Conservation (phyloP, 2,888 invertebrate genomes). For the Papilio elwesi region DNA sequence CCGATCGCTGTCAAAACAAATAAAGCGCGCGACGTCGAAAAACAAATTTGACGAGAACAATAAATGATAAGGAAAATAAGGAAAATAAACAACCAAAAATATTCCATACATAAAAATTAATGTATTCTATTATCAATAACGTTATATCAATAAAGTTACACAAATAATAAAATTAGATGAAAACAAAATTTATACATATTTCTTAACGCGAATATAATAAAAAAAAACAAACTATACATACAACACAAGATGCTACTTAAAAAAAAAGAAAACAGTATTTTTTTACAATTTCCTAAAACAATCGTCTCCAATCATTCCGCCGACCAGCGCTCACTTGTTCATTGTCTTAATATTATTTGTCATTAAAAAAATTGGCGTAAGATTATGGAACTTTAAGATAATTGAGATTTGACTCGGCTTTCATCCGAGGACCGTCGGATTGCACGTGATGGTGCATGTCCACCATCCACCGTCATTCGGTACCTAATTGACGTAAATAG, state of each 20-base stretch:
- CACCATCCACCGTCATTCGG: slow-evolving; percentile 11
- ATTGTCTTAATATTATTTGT: slow-evolving; percentile 60
- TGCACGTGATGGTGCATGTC: slow-evolving; percentile 40
- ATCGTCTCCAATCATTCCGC: slow-evolving; percentile 57
- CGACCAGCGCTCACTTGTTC: slow-evolving; percentile 62
- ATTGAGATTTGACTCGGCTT: slow-evolving; percentile 50
- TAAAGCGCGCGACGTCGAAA: neutral
- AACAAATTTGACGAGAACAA: slow-evolving; percentile 10
- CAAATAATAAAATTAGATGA: slow-evolving; percentile 83
- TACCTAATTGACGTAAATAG: slow-evolving; percentile 34
- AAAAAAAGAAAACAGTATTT: slow-evolving; percentile 71
- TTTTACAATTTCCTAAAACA: slow-evolving; percentile 80
- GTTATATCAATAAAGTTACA: slow-evolving; percentile 84
- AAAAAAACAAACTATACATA: slow-evolving; percentile 82
- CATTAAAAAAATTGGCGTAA: slow-evolving; percentile 73
- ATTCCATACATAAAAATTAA: slow-evolving; percentile 83
- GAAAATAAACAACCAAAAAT: slow-evolving; percentile 72
- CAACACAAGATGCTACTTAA: slow-evolving; percentile 77
- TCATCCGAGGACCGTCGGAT: slow-evolving; percentile 36
- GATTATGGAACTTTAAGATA: slow-evolving; percentile 65
- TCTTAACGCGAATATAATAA: slow-evolving; percentile 80
- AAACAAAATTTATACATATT: slow-evolving; percentile 83
- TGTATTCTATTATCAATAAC: slow-evolving; percentile 84
- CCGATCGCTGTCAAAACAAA: slow-evolving; percentile 32
- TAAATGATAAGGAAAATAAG: slow-evolving; percentile 54